A percentile compares a stretch with the other conserved stretches of the same genome.
These are phyloP conservation scores for Falcaria lacertinaria DNA, from an alignment of 2,888 invertebrate genomes.

Conservation along the genomic window DNA sequence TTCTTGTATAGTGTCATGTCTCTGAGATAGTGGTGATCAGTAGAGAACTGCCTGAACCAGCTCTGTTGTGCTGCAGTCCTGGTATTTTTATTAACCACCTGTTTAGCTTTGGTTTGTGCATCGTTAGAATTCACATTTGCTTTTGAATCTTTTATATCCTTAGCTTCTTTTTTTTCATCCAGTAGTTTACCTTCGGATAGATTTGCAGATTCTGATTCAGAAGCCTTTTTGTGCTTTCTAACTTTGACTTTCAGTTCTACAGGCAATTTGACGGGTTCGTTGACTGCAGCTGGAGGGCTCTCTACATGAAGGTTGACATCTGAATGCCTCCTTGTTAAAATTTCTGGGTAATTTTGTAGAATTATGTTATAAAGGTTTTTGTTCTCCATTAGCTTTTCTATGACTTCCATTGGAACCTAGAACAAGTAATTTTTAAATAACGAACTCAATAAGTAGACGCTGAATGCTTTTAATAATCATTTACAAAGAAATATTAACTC, in stretches of 20 bases:
- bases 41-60: conserved; percentile 75
- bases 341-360: conserved; percentile 84
- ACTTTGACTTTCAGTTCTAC: conserved; percentile 45
- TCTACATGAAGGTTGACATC: conserved; percentile 75
- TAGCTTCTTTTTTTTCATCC: conserved; percentile 6
- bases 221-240: conserved; percentile 29
- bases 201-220: conserved; percentile 14
- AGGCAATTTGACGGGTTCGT: conserved; percentile 50
- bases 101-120: conserved; percentile 14
- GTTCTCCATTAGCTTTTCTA: conserved; percentile 82
- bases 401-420: conserved; percentile 85
- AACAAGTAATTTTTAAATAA: conserved; percentile 13
- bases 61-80: conserved; percentile 24
- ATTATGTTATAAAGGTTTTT: conserved; percentile 84
- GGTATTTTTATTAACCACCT: conserved; percentile 9
- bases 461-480: too few species aligned
- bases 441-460: too few species aligned
- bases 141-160: conserved; percentile 16
- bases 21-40: conserved; percentile 83
- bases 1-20: conserved; percentile 86
- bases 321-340: conserved; percentile 80
- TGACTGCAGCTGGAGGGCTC: conserved; percentile 15
- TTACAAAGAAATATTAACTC: conserved; percentile 2
- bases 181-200: neutral
- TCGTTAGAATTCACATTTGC: conserved; percentile 15